Base-by-base conservation (phyloP, 2,113 vertebrate genomes). In the Arvicanthis niloticus region DNA sequence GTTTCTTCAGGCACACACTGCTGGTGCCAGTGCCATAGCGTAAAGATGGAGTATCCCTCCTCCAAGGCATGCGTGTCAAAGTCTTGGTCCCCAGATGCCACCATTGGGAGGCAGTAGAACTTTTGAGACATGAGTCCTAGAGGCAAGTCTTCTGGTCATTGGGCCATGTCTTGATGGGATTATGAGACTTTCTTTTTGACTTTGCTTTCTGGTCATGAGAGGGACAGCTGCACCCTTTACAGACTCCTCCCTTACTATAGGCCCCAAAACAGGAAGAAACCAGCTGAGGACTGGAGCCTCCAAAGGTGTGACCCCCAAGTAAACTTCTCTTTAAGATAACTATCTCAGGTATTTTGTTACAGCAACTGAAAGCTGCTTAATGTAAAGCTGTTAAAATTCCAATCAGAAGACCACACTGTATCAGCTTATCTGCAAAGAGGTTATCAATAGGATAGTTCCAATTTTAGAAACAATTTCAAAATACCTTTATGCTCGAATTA, bases 381-480 rank as follows among this genome's bases (percentile, higher is more conserved):
- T 56, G 10, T 11, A 87, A 51, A 53, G 45, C 45, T 45, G 45
- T 51, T 77, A 37, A 78, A 92, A 84, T 22, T 51, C n/a, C 77
- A 45, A 88, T 88, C 56, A 51, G 40, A 95, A 90, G 87, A 48
- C 5, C 65, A 77, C 78, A 84, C 89, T 75, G 75, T 37, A 58
- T 67, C 42, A 81, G 15, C 78, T 31, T 70, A 8, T 76, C 24
- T 9, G 56, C 16, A 89, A 82, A 60, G 26, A 94, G n/a, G 4
- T 91, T 89, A 90, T 80, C 17, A n/a, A 42, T 51, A 91, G 51
- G 85, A 81, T 89, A 81, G 82, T 88, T 96, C 60, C 91, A 80
- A 92, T 89, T 48, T 70, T 29, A 81, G 62, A 93, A 85, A 81
- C 80, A 53, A 51, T 53, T 78, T 78, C 34, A 53, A 89, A 90